Evolutionary conservation across 2,797 vertebrate genomes (phyloP), one percentile per base, ranked within the genome.

Genomic region (Myiotriccus ornatus): DNA sequence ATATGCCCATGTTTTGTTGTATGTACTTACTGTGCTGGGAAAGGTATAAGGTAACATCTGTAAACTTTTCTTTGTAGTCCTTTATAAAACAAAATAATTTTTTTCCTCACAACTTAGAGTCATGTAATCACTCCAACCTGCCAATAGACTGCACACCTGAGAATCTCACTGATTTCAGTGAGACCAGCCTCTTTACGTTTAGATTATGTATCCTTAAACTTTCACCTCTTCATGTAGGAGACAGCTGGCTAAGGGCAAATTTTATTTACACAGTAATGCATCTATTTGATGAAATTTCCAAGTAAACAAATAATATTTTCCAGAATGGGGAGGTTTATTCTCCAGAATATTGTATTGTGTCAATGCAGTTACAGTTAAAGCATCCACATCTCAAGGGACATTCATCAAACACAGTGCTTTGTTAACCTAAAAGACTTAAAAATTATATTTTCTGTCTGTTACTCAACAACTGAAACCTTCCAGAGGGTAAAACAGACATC

Each of bases 401-500:
- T 80, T 96, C 7, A 13, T 71, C 53, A 69, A 69, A 59, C 55
- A 44, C 3, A 47, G 32, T 86, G 14, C 39, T 89, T 82, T 50
- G 18, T 79, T 81, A 75, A 35, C n/a, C 41, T 70, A 18, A 63
- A 69, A 79, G 39, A 9, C 15, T 77, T 87, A 4, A 69, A 74
- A 87, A 79, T 67, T 13, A 0, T 69, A 10, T 83, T 74, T 68
- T 27, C 14, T 59, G 8, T n/a, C 19, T 12, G 7, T 60, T 73
- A 57, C 34, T 43, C 62, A 93, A 46, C 16, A 83, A 21, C 49
- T 81, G 82, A 86, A 79, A 69, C 2, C 19, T 81, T 62, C 84
- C 79, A 95, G 77, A 89, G 74, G 62, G 77, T 57, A n/a, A 93
- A 91, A 24, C 70, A 90, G 85, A 63, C 59, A 63, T 90, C 20